Evolutionary conservation across 2,888 invertebrate species (phyloP).

Genomic region (Hyles lineata): DNA sequence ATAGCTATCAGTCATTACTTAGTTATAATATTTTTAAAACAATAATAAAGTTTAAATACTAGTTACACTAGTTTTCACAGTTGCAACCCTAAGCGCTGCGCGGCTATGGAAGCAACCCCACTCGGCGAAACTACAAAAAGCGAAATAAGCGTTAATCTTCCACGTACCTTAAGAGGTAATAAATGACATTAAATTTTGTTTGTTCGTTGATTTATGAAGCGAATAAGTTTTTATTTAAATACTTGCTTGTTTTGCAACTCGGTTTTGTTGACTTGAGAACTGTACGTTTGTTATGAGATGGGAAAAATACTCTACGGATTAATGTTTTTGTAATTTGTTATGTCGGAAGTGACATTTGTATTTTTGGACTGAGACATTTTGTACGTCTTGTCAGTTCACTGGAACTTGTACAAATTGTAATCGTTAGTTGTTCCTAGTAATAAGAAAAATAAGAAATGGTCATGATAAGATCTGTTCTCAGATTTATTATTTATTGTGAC

Average conservation of each 20-base stretch:
- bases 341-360: no score
- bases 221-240: conserved; percentile 22
- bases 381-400: no score
- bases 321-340: no score
- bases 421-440: no score
- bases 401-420: no score
- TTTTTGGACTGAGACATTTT: no score
- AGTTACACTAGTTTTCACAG: not conserved
- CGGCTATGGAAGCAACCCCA: conserved; percentile 16
- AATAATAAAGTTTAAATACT: not conserved
- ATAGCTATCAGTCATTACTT: no score
- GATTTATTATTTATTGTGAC: not conserved
- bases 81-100: not conserved
- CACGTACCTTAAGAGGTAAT: conserved; percentile 23
- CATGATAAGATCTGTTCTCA: not conserved
- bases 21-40: no score
- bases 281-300: not conserved
- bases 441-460: not conserved
- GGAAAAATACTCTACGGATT: not conserved
- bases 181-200: conserved; percentile 26
- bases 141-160: conserved; percentile 21
- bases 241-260: conserved; percentile 16
- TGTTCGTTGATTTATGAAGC: conserved; percentile 16
- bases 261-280: conserved; percentile 4
- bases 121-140: conserved; percentile 18